Evolutionary conservation across 1,140 invertebrate species (phyloP).

Genomic region (Procambarus virginalis): DNA sequence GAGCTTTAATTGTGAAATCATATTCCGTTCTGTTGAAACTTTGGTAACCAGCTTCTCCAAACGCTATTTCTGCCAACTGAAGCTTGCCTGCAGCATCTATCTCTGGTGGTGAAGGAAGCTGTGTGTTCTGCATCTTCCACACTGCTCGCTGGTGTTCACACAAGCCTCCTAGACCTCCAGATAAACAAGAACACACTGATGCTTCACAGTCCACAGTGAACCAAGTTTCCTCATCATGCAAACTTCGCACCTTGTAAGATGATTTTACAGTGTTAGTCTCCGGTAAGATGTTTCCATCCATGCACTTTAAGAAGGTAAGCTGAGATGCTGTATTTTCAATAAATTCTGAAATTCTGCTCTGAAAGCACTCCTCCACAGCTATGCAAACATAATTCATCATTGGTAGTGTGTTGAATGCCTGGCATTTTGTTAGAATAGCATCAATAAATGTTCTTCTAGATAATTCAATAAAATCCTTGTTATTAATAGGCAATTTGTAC

Average conservation of each 20-base stretch:
- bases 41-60: constrained; percentile 21
- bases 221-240: background rate
- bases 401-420: background rate
- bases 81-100: constrained; percentile 4
- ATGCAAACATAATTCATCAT: constrained; percentile 5
- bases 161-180: background rate
- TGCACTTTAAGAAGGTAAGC: constrained; percentile 7
- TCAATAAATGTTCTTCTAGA: constrained; percentile 21
- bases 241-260: background rate
- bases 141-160: constrained; percentile 22
- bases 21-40: background rate
- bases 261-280: background rate
- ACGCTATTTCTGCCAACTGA: constrained; percentile 2
- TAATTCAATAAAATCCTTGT: constrained; percentile 15
- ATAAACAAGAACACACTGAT: constrained; percentile 5
- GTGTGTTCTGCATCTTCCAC: background rate
- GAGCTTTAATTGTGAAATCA: background rate
- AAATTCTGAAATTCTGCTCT: constrained; percentile 7
- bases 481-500: constrained; percentile 10
- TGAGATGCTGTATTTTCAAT: constrained; percentile 10
- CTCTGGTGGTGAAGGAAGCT: background rate
- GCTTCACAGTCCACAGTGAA: constrained; percentile 8
- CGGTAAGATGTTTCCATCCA: background rate
- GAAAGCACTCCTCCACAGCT: constrained; percentile 15
- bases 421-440: constrained; percentile 8